Percentiles rank a stretch among this genome's conserved stretches.
Conservation (phyloP, 2,888 invertebrate genomes). For the Nesidiocoris tenuis region DNA sequence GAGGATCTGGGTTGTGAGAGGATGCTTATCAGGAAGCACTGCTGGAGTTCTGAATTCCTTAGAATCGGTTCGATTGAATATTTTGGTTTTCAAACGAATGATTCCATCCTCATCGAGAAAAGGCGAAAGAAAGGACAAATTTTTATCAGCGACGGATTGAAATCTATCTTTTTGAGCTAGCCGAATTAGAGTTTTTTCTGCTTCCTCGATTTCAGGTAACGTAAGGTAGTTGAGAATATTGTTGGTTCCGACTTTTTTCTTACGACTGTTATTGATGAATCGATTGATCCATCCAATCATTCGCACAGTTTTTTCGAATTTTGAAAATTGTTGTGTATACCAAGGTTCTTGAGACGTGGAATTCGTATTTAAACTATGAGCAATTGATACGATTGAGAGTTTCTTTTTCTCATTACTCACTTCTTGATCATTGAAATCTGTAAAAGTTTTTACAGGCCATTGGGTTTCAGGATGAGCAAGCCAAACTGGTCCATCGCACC, state of each 20-base stretch:
- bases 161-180: not conserved
- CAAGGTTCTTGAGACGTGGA: not conserved
- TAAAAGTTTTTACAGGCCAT: not conserved
- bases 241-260: not conserved
- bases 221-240: too few relatives aligned
- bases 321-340: not conserved
- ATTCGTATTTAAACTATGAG: not conserved
- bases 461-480: not conserved
- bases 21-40: not conserved
- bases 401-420: not conserved
- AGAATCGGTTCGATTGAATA: not conserved
- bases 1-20: not conserved
- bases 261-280: not conserved
- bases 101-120: not conserved
- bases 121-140: not conserved
- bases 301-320: not conserved
- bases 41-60: not conserved
- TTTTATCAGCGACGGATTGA: not conserved
- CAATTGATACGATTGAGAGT: not conserved
- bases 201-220: not conserved
- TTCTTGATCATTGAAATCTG: not conserved
- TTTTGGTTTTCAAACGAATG: not conserved
- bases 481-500: slow-evolving; percentile 1
- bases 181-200: not conserved
- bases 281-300: not conserved